Percentiles rank a stretch among this genome's conserved stretches.
phyloP scores from a whole-genome alignment of 2,888 invertebrate species.

The Loripinus fragilis region DNA sequence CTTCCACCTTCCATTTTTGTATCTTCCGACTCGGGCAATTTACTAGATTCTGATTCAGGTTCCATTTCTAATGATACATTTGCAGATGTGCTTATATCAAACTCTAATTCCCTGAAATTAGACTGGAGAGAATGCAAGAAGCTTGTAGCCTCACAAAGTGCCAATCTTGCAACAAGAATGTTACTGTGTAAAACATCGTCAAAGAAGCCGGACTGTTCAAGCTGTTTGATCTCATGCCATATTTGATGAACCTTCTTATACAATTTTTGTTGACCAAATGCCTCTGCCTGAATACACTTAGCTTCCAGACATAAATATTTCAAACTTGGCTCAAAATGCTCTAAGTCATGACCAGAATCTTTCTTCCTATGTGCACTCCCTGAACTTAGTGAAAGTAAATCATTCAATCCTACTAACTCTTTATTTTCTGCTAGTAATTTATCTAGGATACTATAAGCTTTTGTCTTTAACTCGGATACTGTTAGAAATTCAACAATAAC shows the following conservation, averaged over 20 bases:
- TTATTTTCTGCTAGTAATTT: background rate
- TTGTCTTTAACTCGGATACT: slow-evolving; percentile 19
- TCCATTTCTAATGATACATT: background rate
- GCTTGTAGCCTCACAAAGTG: slow-evolving; percentile 48
- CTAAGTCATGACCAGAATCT: background rate
- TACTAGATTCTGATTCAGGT: background rate
- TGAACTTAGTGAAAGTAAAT: background rate
- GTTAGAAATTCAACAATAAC: slow-evolving; percentile 48
- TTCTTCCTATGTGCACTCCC: background rate
- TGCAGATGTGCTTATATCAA: background rate
- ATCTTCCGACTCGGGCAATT: background rate
- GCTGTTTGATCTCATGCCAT: slow-evolving; percentile 33
- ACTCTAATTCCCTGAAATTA: background rate
- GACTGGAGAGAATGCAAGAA: slow-evolving; percentile 39
- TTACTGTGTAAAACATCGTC: slow-evolving; percentile 54
- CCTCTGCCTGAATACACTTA: slow-evolving; percentile 48
- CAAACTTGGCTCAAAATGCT: slow-evolving; percentile 38
- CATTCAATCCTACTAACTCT: background rate
- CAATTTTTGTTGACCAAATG: slow-evolving; percentile 38
- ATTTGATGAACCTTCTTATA: slow-evolving; percentile 45
- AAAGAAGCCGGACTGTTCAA: slow-evolving; percentile 41
- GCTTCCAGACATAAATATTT: slow-evolving; percentile 47
- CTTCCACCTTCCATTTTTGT: background rate
- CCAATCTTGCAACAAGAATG: slow-evolving; percentile 51
- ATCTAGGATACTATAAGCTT: background rate